Conservation (phyloP, 2,888 invertebrate genomes). For the Venusia cambrica region DNA sequence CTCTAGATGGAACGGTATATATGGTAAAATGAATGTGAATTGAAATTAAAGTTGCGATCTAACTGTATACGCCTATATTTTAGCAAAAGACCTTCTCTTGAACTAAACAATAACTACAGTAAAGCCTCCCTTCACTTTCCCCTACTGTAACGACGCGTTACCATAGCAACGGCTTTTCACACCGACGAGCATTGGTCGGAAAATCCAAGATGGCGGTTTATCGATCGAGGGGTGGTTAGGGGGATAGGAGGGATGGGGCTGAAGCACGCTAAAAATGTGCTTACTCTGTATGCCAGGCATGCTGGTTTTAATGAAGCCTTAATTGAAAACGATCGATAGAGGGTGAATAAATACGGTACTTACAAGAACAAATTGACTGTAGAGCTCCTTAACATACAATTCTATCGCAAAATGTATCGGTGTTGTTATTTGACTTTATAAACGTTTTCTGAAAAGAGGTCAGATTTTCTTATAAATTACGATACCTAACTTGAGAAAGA, state of each 20-base stretch:
- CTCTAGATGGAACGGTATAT: too few species aligned
- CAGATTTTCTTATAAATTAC: too few species aligned
- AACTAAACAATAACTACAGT: slow-evolving; percentile 33
- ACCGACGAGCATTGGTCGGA: slow-evolving; percentile 76
- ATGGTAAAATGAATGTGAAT: too few species aligned
- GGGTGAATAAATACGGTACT: slow-evolving; percentile 13
- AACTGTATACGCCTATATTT: slow-evolving; percentile 20
- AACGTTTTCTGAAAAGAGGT: too few species aligned
- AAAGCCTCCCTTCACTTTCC: slow-evolving; percentile 71
- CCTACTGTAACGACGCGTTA: slow-evolving; percentile 58
- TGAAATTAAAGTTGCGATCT: too few species aligned
- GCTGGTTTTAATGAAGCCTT: slow-evolving; percentile 28
- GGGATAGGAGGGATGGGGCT: slow-evolving; percentile 41
- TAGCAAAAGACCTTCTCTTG: slow-evolving; percentile 25
- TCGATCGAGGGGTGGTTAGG: slow-evolving; percentile 62
- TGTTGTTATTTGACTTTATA: too few species aligned
- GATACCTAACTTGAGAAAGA: too few species aligned
- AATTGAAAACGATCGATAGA: slow-evolving; percentile 28
- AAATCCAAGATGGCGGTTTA: slow-evolving; percentile 79
- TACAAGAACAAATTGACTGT: too few species aligned
- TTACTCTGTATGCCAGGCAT: slow-evolving; percentile 38
- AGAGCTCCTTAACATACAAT: too few species aligned
- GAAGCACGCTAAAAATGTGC: slow-evolving; percentile 50
- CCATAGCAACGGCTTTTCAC: slow-evolving; percentile 70
- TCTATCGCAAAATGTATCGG: too few species aligned